Conservation (phyloP, 2,113 vertebrate genomes). For the Lycaon pictus region DNA sequence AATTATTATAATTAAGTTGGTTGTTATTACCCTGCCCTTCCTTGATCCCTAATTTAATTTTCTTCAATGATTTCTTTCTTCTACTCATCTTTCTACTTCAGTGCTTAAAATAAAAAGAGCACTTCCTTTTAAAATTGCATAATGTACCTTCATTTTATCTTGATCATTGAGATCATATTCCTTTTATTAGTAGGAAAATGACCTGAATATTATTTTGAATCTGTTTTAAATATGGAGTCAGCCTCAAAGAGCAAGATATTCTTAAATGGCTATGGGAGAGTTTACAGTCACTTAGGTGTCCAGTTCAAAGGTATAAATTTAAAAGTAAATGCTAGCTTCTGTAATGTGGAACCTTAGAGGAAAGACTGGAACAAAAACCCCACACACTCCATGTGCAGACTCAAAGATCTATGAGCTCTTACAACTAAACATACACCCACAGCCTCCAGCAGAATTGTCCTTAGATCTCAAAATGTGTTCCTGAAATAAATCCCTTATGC, state of each 20-base stretch:
- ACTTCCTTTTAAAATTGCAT: conserved; percentile 81
- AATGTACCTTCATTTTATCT: conserved; percentile 65
- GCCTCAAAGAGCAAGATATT: not conserved
- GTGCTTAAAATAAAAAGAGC: conserved; percentile 80
- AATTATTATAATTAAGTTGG: conserved; percentile 83
- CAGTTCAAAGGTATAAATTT: not conserved
- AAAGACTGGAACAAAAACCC: conserved; percentile 24
- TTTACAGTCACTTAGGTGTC: not conserved
- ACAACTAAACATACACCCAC: conserved; percentile 25
- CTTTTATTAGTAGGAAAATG: conserved; percentile 65
- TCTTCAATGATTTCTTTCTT: conserved; percentile 79
- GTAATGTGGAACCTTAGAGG: not conserved
- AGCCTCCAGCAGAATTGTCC: not conserved
- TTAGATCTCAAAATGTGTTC: conserved; percentile 52
- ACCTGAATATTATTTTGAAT: conserved; percentile 53
- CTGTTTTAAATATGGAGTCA: conserved; percentile 58
- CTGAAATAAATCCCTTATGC: conserved; percentile 46
- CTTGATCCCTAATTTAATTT: conserved; percentile 83
- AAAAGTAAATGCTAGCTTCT: conserved; percentile 26
- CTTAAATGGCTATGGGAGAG: not conserved
- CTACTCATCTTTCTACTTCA: conserved; percentile 75
- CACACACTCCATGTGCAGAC: not conserved
- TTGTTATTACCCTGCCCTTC: conserved; percentile 82
- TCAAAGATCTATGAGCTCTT: conserved; percentile 43
- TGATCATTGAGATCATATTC: conserved; percentile 37